phyloP scores from a whole-genome alignment of 2,797 vertebrate species.

The Heteromormyrus szaboi region DNA sequence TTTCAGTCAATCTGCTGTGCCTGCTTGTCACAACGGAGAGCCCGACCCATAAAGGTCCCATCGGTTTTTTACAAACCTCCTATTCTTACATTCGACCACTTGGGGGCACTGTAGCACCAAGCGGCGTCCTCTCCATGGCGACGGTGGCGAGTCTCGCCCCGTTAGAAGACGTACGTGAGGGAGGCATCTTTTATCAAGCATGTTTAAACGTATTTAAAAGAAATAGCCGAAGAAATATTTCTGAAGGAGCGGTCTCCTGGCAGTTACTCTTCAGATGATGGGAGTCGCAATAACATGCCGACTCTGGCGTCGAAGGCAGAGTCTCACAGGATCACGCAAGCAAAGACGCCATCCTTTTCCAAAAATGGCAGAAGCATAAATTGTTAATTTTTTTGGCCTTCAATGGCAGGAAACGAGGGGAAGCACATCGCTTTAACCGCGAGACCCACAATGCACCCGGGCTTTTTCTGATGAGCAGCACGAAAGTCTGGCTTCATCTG shows the following conservation, averaged over 20 bases:
- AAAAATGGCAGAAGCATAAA: constrained; percentile 1
- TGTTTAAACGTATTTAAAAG: background rate
- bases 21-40: background rate
- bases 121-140: background rate
- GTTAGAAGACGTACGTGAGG: background rate
- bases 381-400: background rate
- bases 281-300: background rate
- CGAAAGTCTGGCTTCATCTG: background rate
- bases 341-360: background rate
- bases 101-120: constrained; percentile 47
- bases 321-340: background rate
- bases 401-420: background rate
- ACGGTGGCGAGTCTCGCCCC: background rate
- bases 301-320: background rate
- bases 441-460: background rate
- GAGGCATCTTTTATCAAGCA: constrained; percentile 1
- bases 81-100: constrained; percentile 32
- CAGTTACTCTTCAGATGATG: background rate
- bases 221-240: background rate
- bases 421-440: background rate
- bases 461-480: background rate
- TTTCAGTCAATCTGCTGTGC: background rate
- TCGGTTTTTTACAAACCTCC: background rate
- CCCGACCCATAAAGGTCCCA: background rate
- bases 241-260: background rate